A percentile compares a stretch with the other conserved stretches of the same genome.
Conservation (phyloP, 2,888 invertebrate genomes). For the Drosophila imparisetae region DNA sequence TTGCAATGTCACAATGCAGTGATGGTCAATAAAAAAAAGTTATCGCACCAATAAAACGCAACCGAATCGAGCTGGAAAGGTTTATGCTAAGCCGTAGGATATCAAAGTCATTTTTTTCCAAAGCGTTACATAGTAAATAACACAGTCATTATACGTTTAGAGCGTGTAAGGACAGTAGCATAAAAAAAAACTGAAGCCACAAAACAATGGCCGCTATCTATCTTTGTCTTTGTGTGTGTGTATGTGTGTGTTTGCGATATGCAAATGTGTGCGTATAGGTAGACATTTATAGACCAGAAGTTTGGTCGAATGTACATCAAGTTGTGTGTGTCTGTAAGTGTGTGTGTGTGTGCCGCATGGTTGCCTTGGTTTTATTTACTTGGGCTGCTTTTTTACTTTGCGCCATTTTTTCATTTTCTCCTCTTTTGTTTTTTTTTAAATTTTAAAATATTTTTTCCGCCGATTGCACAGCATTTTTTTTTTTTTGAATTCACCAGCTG, state of each 20-base stretch:
- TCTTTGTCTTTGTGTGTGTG: constrained; percentile 17
- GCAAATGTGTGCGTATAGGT: constrained; percentile 65
- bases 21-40: constrained; percentile 22
- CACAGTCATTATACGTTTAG: constrained; percentile 51
- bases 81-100: constrained; percentile 5
- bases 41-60: constrained; percentile 2
- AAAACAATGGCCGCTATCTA: constrained; percentile 57
- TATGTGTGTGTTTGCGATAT: constrained; percentile 43
- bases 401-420: constrained; percentile 14
- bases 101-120: constrained; percentile 7
- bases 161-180: constrained; percentile 29
- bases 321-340: constrained; percentile 18
- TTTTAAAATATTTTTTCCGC: constrained; percentile 16
- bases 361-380: constrained; percentile 74
- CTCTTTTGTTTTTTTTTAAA: constrained; percentile 24
- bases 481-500: constrained; percentile 25
- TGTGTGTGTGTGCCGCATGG: constrained; percentile 34
- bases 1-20: no score
- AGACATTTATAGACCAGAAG: constrained; percentile 76
- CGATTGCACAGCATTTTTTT: constrained; percentile 36
- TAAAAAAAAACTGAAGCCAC: constrained; percentile 36
- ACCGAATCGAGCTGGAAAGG: background rate
- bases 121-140: constrained; percentile 54
- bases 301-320: constrained; percentile 59
- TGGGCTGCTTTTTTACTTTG: constrained; percentile 18